Evolutionary conservation across 2,113 vertebrate species (phyloP).

Genomic region (Dasyurus viverrinus): DNA sequence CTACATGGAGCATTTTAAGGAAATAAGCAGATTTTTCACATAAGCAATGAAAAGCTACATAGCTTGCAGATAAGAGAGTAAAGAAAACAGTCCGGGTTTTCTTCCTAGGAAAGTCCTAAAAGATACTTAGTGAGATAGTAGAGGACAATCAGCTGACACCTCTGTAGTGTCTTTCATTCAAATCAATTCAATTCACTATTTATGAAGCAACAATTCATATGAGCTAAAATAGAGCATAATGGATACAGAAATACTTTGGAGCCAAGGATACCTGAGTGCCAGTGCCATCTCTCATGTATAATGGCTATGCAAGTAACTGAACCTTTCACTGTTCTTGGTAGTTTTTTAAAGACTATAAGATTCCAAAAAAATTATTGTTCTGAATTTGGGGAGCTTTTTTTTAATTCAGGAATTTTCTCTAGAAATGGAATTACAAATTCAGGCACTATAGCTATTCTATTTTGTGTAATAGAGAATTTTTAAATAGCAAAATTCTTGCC

Average conservation of each 20-base stretch:
- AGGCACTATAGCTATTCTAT: not conserved
- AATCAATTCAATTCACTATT: not conserved
- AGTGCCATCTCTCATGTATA: not conserved
- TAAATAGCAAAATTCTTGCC: not conserved
- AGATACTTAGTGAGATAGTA: not conserved
- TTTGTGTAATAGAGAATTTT: not conserved
- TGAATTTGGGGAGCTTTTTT: not conserved
- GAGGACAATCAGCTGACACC: not conserved
- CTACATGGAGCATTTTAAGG: slow-evolving; percentile 34
- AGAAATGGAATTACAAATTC: not conserved
- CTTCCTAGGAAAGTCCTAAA: not conserved
- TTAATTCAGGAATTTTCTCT: not conserved
- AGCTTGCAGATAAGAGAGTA: slow-evolving; percentile 15
- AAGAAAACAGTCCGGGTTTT: slow-evolving; percentile 25
- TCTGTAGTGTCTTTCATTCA: not conserved
- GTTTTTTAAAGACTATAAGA: not conserved
- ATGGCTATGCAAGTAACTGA: not conserved
- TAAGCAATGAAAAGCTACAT: not conserved
- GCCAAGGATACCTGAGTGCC: not conserved
- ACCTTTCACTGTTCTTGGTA: not conserved
- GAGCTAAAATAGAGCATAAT: not conserved
- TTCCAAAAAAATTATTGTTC: not conserved
- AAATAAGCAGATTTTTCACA: not conserved
- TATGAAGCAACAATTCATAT: not conserved
- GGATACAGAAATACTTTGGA: not conserved